These are phyloP conservation scores for Apogon talboti DNA, from an alignment of 2,797 vertebrate species.

Conservation along the genomic window DNA sequence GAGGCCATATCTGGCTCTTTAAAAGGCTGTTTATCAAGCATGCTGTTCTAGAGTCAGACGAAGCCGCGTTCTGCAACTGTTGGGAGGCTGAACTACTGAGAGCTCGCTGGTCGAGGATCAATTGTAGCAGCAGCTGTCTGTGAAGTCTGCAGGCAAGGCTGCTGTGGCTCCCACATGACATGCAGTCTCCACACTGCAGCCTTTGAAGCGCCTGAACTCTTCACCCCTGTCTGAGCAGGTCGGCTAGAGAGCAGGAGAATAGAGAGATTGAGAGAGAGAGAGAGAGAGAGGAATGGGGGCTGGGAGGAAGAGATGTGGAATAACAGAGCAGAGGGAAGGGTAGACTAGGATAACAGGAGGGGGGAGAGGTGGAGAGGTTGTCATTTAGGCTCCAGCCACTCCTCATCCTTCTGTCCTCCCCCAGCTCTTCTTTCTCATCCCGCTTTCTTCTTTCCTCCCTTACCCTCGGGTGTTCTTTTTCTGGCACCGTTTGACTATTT, in stretches of 20 bases:
- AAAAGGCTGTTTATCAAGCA: conserved; percentile 54
- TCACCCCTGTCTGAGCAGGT: conserved; percentile 86
- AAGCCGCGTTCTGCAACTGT: conserved; percentile 44
- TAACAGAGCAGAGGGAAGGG: conserved; percentile 69
- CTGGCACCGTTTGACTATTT: conserved; percentile 64
- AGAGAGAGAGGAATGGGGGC: conserved; percentile 57
- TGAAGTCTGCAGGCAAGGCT: conserved; percentile 80
- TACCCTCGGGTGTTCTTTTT: conserved; percentile 70
- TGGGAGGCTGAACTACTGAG: conserved; percentile 63
- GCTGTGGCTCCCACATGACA: conserved; percentile 83
- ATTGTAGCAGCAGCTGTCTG: conserved; percentile 78
- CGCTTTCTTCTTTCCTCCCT: conserved; percentile 50
- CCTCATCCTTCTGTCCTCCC: conserved; percentile 64
- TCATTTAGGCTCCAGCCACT: conserved; percentile 72
- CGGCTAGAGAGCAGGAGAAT: conserved; percentile 76
- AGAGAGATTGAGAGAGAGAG: conserved; percentile 72
- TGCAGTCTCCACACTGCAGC: conserved; percentile 81
- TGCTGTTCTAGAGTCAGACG: conserved; percentile 56
- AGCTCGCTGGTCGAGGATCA: conserved; percentile 75
- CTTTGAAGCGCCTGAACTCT: conserved; percentile 87
- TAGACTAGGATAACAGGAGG: conserved; percentile 55
- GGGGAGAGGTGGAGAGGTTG: conserved; percentile 65
- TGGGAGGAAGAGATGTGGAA: conserved; percentile 71
- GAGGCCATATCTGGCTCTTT: conserved; percentile 45
- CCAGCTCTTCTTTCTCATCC: conserved; percentile 59